phyloP scores from a whole-genome alignment of 2,113 vertebrate genomes.

The Gallinago paraguaiae region DNA sequence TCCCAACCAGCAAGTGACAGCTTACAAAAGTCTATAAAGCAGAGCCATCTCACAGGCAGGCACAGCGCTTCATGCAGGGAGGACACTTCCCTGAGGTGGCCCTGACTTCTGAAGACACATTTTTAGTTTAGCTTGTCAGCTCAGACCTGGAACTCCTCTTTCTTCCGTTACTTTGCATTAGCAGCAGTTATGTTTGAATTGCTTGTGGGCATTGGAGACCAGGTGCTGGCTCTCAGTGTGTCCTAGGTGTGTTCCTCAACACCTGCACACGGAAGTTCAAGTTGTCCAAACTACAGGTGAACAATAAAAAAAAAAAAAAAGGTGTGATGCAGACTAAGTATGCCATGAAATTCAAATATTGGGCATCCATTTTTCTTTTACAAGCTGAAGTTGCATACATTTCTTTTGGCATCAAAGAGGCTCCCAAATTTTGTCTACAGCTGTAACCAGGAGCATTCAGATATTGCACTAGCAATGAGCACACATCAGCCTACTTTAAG shows the following conservation, averaged over 20 bases:
- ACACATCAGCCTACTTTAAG: background rate
- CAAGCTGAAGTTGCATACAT: background rate
- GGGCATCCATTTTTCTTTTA: background rate
- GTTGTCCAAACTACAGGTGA: background rate
- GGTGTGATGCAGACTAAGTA: background rate
- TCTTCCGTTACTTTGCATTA: background rate
- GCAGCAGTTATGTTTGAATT: background rate
- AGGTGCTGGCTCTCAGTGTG: background rate
- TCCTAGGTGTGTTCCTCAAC: background rate
- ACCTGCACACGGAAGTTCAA: background rate
- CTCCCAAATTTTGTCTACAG: background rate
- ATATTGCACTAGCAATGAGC: background rate
- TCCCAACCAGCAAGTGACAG: background rate
- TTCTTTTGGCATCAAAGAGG: background rate
- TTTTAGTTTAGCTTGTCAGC: constrained; percentile 28
- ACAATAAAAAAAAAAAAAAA: background rate
- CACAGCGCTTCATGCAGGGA: background rate
- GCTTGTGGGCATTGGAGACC: rapidly evolving
- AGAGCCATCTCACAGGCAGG: background rate
- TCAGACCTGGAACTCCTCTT: background rate
- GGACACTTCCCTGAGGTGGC: background rate
- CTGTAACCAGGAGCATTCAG: background rate
- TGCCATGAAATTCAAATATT: background rate
- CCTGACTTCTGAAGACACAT: background rate
- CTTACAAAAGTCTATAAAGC: background rate